phyloP scores from a whole-genome alignment of 2,113 vertebrate species.

The Oceanodroma tethys region DNA sequence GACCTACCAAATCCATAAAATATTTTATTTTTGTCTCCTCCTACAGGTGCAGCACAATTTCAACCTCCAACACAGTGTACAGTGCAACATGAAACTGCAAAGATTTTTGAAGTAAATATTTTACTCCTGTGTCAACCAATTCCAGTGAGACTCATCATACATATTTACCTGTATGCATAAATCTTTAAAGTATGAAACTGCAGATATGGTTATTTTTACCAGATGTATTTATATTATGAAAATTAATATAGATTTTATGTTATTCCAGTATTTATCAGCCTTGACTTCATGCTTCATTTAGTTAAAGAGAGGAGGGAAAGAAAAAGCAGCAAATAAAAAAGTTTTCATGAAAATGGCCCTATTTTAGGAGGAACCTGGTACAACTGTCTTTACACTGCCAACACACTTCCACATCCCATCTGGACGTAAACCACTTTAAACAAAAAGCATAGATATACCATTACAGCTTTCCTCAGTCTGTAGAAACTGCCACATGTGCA shows the following conservation, averaged over 20 bases:
- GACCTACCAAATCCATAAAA: background rate
- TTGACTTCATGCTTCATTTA: background rate
- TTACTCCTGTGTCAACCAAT: background rate
- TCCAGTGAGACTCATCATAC: background rate
- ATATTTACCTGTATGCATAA: background rate
- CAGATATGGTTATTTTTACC: background rate
- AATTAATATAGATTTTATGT: background rate
- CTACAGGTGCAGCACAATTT: background rate
- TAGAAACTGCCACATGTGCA: conserved; percentile 39
- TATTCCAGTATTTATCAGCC: background rate
- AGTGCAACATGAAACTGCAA: background rate
- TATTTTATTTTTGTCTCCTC: background rate
- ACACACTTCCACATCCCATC: background rate
- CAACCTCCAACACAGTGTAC: background rate
- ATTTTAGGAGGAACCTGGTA: background rate
- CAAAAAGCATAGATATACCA: background rate
- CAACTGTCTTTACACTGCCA: background rate
- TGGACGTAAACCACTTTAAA: background rate
- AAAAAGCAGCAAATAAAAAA: background rate
- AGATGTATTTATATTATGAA: background rate
- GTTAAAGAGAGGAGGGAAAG: background rate
- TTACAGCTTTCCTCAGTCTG: background rate
- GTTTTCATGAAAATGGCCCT: background rate
- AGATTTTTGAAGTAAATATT: background rate
- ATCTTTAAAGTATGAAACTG: background rate